phyloP scores from a whole-genome alignment of 2,797 vertebrate species.

The Thamnophis elegans region DNA sequence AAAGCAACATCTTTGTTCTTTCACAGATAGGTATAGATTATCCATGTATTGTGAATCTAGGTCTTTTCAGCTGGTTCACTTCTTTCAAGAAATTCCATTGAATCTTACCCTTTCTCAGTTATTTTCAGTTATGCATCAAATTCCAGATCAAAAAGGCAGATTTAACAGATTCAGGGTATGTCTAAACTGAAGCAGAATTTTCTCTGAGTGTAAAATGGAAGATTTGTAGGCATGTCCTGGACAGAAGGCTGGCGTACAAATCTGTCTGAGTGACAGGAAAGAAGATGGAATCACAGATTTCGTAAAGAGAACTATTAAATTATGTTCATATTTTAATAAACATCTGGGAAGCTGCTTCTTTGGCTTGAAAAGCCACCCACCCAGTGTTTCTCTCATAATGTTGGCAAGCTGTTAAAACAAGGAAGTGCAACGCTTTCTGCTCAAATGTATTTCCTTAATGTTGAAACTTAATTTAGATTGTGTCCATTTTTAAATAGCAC shows the following conservation, averaged over 20 bases:
- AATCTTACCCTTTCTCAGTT: not conserved
- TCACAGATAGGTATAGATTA: not conserved
- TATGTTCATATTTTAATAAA: slow-evolving; percentile 27
- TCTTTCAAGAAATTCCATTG: not conserved
- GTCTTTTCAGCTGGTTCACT: not conserved
- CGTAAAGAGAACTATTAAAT: slow-evolving; percentile 31
- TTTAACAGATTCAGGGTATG: not conserved
- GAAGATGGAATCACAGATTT: not conserved
- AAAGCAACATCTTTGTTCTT: not conserved
- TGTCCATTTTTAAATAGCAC: not conserved
- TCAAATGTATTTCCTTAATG: slow-evolving; percentile 1
- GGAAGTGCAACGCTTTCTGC: slow-evolving; percentile 14
- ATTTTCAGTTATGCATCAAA: not conserved
- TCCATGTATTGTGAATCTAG: not conserved
- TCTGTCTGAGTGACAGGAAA: not conserved
- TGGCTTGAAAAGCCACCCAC: slow-evolving; percentile 12
- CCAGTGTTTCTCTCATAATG: not conserved
- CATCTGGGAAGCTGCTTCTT: slow-evolving; percentile 28
- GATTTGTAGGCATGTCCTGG: not conserved
- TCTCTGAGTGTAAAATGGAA: not conserved
- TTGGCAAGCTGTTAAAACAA: slow-evolving; percentile 33
- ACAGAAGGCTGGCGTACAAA: not conserved
- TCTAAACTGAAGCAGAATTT: not conserved
- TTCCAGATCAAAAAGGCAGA: not conserved
- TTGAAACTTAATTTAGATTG: not conserved